Conservation (phyloP, 2,113 vertebrate species). For the Chlamydotis undulata region DNA sequence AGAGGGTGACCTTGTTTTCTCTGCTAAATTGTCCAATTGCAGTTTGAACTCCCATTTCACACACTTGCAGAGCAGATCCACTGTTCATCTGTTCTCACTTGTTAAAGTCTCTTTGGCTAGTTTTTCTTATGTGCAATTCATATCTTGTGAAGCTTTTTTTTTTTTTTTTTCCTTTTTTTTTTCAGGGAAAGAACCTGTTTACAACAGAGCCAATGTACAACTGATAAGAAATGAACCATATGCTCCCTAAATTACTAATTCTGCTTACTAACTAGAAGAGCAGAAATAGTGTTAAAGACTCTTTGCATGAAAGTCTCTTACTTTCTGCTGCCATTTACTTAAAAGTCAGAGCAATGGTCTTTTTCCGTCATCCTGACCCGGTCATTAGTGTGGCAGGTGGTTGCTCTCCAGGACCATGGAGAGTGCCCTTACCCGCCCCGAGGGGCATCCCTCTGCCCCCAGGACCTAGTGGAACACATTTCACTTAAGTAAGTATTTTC, state of each 20-base stretch:
- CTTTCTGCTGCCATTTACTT: rapidly evolving
- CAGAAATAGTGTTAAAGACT: neutral
- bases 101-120: neutral
- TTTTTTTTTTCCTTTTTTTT: neutral
- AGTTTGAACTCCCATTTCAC: neutral
- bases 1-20: neutral
- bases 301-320: neutral
- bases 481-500: neutral
- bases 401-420: constrained; percentile 32
- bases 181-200: neutral
- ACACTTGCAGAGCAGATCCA: neutral
- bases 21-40: neutral
- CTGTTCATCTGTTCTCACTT: neutral
- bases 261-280: neutral
- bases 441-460: neutral
- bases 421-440: neutral
- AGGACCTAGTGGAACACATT: rapidly evolving
- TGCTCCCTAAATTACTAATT: neutral
- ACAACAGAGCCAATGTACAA: neutral
- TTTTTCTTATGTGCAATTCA: neutral
- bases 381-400: rapidly evolving
- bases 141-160: neutral
- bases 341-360: neutral
- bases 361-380: rapidly evolving
- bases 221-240: neutral